Evolutionary conservation across 2,888 invertebrate genomes (phyloP).

Genomic region (Drosophila pseudotalamancana): DNA sequence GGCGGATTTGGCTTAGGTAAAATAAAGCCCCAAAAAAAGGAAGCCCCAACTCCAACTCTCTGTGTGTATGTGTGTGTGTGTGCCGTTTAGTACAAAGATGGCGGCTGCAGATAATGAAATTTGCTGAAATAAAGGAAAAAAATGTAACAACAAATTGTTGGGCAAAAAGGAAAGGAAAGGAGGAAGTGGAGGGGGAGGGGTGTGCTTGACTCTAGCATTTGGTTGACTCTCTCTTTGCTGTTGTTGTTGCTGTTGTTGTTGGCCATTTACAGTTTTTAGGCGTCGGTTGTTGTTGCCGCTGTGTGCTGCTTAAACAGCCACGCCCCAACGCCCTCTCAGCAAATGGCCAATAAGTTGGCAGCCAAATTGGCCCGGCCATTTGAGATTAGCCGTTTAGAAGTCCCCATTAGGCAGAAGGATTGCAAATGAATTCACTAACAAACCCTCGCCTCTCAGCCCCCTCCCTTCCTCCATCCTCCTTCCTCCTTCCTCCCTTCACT

Average conservation of each 20-base stretch:
- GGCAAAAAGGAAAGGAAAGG: constrained; percentile 9
- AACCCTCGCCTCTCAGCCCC: background rate
- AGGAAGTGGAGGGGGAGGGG: background rate
- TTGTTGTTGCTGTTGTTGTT: constrained; percentile 26
- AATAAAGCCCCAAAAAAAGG: constrained; percentile 42
- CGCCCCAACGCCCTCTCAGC: constrained; percentile 45
- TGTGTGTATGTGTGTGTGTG: constrained; percentile 32
- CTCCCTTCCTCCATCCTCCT: background rate
- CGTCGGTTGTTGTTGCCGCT: constrained; percentile 57
- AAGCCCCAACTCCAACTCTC: background rate
- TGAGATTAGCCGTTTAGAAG: constrained; percentile 67
- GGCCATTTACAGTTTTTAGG: constrained; percentile 79
- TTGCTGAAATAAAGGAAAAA: constrained; percentile 62
- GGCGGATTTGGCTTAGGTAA: constrained; percentile 79
- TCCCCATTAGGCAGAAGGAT: constrained; percentile 56
- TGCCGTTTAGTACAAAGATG: constrained; percentile 79
- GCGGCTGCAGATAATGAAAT: constrained; percentile 76
- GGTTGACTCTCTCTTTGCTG: constrained; percentile 1
- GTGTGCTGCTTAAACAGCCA: constrained; percentile 62
- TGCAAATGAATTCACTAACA: constrained; percentile 61
- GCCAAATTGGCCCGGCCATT: constrained; percentile 62
- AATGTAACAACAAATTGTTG: constrained; percentile 26
- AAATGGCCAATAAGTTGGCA: constrained; percentile 70
- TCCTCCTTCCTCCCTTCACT: too few species aligned
- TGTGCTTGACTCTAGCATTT: constrained; percentile 34